Evolutionary conservation across 2,888 invertebrate genomes (phyloP).

Genomic region (Calliphora vomitoria): DNA sequence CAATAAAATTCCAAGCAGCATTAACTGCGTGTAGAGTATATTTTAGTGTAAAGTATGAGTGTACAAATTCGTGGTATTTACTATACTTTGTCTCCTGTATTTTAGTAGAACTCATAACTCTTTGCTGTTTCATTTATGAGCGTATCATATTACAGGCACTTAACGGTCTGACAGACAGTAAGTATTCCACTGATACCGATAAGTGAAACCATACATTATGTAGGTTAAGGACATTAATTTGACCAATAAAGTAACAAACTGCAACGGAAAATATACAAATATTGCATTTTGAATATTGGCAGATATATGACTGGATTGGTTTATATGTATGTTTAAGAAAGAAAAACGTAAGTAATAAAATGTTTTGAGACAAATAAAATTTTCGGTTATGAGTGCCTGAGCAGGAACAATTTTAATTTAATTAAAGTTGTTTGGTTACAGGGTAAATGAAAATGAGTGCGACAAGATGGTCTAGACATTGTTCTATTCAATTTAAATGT

Average conservation of each 20-base stretch:
- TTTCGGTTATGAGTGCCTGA: slow-evolving; percentile 10
- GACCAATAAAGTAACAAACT: slow-evolving; percentile 1
- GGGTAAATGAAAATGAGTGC: background rate
- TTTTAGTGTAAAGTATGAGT: background rate
- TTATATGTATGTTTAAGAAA: background rate
- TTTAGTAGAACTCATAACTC: slow-evolving; percentile 9
- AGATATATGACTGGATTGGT: slow-evolving; percentile 13
- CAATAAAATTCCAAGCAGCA: slow-evolving; percentile 42
- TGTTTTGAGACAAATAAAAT: slow-evolving; percentile 6
- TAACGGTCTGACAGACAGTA: slow-evolving; percentile 60
- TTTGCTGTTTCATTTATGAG: slow-evolving; percentile 27
- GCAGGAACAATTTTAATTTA: slow-evolving; percentile 17
- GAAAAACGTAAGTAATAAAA: slow-evolving; percentile 34
- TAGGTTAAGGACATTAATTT: slow-evolving; percentile 73
- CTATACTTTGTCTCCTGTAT: background rate
- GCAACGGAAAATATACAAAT: slow-evolving; percentile 1
- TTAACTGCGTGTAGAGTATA: background rate
- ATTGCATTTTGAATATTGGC: slow-evolving; percentile 21
- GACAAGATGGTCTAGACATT: background rate
- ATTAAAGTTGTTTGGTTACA: slow-evolving; percentile 11
- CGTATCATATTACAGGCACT: slow-evolving; percentile 68
- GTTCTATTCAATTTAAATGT: background rate
- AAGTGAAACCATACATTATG: slow-evolving; percentile 70
- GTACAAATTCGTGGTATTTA: slow-evolving; percentile 5
- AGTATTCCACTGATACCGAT: slow-evolving; percentile 55